Evolutionary conservation across 2,888 invertebrate species (phyloP).

Genomic region (Macrophya alboannulata): DNA sequence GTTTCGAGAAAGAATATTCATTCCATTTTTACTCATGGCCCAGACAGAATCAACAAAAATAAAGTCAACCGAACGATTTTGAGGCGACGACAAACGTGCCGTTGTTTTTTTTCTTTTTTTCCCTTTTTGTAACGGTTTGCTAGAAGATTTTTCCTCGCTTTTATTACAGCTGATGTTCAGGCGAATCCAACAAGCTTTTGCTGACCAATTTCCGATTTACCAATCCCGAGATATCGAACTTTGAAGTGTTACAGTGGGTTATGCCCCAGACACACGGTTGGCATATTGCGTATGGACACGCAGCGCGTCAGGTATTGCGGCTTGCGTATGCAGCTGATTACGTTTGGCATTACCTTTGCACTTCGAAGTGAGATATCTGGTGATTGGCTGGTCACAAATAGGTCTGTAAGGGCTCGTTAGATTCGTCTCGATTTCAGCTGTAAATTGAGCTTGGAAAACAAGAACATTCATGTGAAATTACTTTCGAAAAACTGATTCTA

Average conservation of each 20-base stretch:
- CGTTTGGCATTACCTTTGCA: not conserved
- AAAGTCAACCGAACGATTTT: not conserved
- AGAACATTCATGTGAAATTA: not conserved
- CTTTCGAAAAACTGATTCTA: not conserved
- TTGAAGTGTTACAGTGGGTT: not conserved
- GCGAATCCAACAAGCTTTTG: not conserved
- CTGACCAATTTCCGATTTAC: not conserved
- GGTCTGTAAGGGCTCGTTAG: not conserved
- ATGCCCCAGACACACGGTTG: not conserved
- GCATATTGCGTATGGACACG: not conserved
- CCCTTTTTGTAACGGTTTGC: not conserved
- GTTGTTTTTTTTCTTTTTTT: not conserved
- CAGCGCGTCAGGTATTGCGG: conserved; percentile 9
- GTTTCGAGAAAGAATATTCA: not conserved
- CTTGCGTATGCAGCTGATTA: not conserved
- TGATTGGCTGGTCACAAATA: not conserved
- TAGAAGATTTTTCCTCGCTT: not conserved
- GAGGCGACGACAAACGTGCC: not conserved
- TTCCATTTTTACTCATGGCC: not conserved
- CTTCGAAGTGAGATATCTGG: conserved; percentile 9
- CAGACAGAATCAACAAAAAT: not conserved
- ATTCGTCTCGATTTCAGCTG: conserved; percentile 10
- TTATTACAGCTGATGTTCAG: not conserved
- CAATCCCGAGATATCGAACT: conserved; percentile 13
- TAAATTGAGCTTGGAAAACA: not conserved